These are phyloP conservation scores for Esox niger DNA, from an alignment of 2,113 vertebrate species.

Conservation along the genomic window DNA sequence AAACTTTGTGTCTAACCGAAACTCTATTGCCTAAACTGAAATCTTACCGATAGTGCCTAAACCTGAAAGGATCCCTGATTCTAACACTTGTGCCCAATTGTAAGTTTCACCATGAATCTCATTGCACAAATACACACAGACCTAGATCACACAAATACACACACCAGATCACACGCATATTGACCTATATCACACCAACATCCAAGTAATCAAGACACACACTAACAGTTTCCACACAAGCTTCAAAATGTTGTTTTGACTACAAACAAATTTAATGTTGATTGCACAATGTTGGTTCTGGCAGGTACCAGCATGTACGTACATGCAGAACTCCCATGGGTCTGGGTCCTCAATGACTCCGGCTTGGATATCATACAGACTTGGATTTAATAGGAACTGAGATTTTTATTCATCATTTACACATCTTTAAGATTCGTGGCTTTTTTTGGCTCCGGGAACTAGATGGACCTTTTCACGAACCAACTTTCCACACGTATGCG, in stretches of 20 bases:
- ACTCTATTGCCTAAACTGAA: too few relatives aligned
- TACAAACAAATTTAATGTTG: not conserved
- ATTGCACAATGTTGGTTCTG: not conserved
- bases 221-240: not conserved
- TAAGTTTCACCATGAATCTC: too few relatives aligned
- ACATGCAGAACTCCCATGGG: not conserved
- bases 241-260: not conserved
- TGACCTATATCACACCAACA: not conserved
- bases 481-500: not conserved
- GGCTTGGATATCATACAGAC: not conserved
- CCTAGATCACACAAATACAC: conserved; percentile 10
- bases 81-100: too few relatives aligned
- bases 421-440: too few relatives aligned
- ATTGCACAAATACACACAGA: too few relatives aligned
- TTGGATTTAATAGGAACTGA: too few relatives aligned
- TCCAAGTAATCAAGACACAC: not conserved
- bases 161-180: too few relatives aligned
- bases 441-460: not conserved
- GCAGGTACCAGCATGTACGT: too few relatives aligned
- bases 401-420: too few relatives aligned
- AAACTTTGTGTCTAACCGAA: too few relatives aligned
- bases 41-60: too few relatives aligned
- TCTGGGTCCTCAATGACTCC: not conserved
- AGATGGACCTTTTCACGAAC: not conserved
- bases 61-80: too few relatives aligned